Conservation (phyloP, 2,113 vertebrate species). For the Phalacrocorax brasilianus region DNA sequence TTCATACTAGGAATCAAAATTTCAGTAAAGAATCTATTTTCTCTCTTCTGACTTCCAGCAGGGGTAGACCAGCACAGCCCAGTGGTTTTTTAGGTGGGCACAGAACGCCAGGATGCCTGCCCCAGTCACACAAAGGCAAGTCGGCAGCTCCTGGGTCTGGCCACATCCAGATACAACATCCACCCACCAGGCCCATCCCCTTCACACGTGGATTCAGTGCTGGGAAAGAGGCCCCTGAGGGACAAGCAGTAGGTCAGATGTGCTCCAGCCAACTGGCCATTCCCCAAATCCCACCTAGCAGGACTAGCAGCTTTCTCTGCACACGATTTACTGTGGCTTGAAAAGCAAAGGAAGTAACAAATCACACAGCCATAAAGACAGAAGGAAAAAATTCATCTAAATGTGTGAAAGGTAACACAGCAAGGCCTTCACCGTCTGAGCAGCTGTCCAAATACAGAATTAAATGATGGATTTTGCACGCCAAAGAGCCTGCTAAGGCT, state of each 20-base stretch:
- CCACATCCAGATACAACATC: not conserved
- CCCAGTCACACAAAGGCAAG: not conserved
- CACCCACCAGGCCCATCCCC: not conserved
- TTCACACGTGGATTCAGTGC: rapidly evolving
- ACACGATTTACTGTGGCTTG: not conserved
- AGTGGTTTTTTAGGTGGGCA: not conserved
- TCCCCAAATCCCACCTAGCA: not conserved
- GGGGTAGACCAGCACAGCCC: not conserved
- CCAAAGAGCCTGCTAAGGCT: not conserved
- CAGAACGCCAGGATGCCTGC: not conserved
- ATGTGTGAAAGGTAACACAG: not conserved
- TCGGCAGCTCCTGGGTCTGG: not conserved
- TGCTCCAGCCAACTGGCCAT: not conserved
- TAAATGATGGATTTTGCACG: not conserved
- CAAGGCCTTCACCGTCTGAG: not conserved
- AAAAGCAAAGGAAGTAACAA: not conserved
- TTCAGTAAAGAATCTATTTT: not conserved
- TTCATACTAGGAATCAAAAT: not conserved
- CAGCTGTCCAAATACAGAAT: not conserved
- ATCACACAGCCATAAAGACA: not conserved
- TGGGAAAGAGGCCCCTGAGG: not conserved
- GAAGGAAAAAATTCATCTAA: not conserved
- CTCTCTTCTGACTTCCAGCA: not conserved
- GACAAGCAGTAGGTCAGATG: not conserved
- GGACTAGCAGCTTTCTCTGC: not conserved